Base-by-base conservation (phyloP, 35 echinoderm and acorn worm genomes). In the Apostichopus japonicus region DNA sequence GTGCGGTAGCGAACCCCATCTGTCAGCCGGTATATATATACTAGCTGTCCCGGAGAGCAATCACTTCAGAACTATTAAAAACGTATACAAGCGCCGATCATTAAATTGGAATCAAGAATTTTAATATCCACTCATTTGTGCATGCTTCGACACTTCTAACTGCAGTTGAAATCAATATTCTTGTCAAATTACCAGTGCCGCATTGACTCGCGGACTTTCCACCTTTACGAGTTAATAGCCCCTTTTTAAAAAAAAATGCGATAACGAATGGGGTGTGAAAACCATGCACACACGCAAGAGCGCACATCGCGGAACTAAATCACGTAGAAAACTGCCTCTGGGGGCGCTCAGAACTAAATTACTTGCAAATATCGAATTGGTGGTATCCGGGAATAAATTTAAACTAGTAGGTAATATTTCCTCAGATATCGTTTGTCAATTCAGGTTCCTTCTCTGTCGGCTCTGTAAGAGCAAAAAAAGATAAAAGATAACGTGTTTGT, bases 61-160 rank as follows among this genome's bases (percentile, higher is more conserved):
- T 84, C 81, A 84, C 81, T 84, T 58, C 81, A 57, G 81, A 57
- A 84, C 81, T 84, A 84, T 84, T 84, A 84, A 84, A 84, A 84
- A 84, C 54, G 56, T 84, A 84, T 84, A 84, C 81, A 84, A 44
- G 81, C 81, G 55, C 81, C 33, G 81, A 84, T 84, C 81, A 84
- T 84, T 84, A 84, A 84, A 84, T 84, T 84, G 81, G 54, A 84
- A 53, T 84, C 81, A 84, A 84, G 81, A 84, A 84, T 84, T 84
- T 84, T 84, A 84, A 84, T 84, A 84, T 84, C 81, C 55, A 84
- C 81, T 84, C 81, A 84, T 84, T 44, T 58, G 54, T 58, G 81
- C 81, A 84, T 54, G 81, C 81, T 54, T 84, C 81, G 81, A 84
- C 81, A 84, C 81, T 84, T 84, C 55, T 58, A 84, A 84, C 81